Evolutionary conservation across 2,113 vertebrate species (phyloP).

Genomic region (human): GRCh38 chr3:118634001-118634500

Average conservation of each 20-base stretch:
- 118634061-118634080: conserved; percentile 5
- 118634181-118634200: conserved; percentile 27
- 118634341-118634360: conserved; percentile 11
- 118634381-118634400: not conserved
- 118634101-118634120: conserved; percentile 22
- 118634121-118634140: not conserved
- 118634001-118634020: not conserved
- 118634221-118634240: conserved; percentile 6
- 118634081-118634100: not conserved
- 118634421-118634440: not conserved
- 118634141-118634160: conserved; percentile 16
- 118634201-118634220: conserved; percentile 1
- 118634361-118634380: conserved; percentile 21
- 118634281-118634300: conserved; percentile 2
- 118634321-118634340: not conserved
- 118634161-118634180: conserved; percentile 31
- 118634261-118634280: not conserved
- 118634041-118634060: conserved; percentile 38
- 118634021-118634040: not conserved
- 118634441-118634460: not conserved
- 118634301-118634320: not conserved
- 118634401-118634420: not conserved
- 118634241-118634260: conserved; percentile 17
- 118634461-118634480: not conserved
- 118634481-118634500: not conserved